Conservation (phyloP, 2,113 vertebrate genomes). For the Meriones unguiculatus region DNA sequence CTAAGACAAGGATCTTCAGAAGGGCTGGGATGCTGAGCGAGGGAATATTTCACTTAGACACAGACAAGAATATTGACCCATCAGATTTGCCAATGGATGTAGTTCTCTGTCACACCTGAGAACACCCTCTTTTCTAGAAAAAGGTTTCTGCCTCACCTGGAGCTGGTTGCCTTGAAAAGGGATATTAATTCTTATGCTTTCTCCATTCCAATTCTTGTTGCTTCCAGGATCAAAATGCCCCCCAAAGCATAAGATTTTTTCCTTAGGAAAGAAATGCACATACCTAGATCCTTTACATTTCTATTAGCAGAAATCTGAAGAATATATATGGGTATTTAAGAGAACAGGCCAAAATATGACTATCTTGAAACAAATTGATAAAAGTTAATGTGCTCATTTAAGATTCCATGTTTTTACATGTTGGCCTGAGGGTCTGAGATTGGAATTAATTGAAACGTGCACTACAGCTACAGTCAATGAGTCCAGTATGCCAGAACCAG, state of each 20-base stretch:
- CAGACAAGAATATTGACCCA: neutral
- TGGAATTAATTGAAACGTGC: neutral
- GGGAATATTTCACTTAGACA: neutral
- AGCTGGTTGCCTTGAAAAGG: neutral
- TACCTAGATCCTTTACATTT: neutral
- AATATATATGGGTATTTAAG: neutral
- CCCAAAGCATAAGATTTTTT: neutral
- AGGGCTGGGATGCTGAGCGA: neutral
- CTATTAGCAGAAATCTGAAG: neutral
- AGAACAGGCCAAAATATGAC: neutral
- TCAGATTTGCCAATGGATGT: neutral
- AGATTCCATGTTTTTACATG: slow-evolving; percentile 1
- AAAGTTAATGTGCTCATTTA: neutral
- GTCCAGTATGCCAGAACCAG: neutral
- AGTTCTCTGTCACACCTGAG: neutral
- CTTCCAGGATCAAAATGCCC: neutral
- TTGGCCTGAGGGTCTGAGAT: neutral
- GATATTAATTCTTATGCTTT: neutral
- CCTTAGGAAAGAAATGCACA: neutral
- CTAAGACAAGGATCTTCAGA: neutral
- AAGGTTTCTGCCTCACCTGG: neutral
- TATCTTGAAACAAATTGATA: neutral
- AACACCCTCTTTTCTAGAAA: neutral
- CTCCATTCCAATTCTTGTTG: neutral
- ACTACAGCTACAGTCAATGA: neutral